These are phyloP conservation scores for Chiloscyllium punctatum DNA, from an alignment of 2,797 vertebrate genomes.

Conservation along the genomic window DNA sequence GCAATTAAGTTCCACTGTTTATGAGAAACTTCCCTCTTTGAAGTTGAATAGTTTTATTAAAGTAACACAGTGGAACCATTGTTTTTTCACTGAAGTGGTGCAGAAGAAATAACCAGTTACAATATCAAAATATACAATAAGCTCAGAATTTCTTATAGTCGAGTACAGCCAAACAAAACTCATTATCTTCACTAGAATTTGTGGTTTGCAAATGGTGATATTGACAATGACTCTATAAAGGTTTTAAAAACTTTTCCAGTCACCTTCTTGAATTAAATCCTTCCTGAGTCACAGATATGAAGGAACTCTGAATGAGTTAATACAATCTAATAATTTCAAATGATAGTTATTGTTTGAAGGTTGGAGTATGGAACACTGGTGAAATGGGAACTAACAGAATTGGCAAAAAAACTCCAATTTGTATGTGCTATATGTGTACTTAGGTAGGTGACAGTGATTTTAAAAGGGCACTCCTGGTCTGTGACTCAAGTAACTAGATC, in stretches of 20 bases:
- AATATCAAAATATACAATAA: background rate
- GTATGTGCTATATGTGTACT: background rate
- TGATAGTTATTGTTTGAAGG: background rate
- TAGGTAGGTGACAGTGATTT: background rate
- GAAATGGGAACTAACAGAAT: background rate
- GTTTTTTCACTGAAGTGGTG: background rate
- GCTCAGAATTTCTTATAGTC: background rate
- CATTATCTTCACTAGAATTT: background rate
- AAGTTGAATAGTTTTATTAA: background rate
- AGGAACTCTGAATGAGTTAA: background rate
- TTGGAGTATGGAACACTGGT: background rate
- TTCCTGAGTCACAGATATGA: background rate
- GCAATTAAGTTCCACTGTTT: background rate
- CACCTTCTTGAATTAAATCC: background rate
- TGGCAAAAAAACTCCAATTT: background rate
- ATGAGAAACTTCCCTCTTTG: background rate
- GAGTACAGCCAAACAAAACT: background rate
- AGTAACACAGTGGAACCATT: background rate
- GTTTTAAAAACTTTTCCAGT: background rate
- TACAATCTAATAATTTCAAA: background rate
- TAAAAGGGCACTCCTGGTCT: background rate
- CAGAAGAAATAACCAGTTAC: background rate
- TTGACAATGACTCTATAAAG: background rate
- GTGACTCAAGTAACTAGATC: background rate
- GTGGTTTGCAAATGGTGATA: background rate